These are phyloP conservation scores for Labeo calbasu DNA, from an alignment of 2,797 vertebrate genomes.

Conservation along the genomic window DNA sequence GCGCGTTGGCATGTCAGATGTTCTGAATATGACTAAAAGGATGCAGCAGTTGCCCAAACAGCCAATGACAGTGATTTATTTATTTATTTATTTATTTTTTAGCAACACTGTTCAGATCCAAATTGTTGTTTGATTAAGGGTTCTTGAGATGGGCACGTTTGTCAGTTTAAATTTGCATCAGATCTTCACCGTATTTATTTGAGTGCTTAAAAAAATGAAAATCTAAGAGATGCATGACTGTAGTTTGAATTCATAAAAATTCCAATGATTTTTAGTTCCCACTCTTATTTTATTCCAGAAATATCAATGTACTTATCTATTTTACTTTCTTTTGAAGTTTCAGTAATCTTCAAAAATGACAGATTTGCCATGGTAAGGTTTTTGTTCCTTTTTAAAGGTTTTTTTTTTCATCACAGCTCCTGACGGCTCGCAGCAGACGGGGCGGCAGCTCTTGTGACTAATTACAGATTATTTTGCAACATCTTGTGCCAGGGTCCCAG, in stretches of 20 bases:
- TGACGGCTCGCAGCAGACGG: conserved; percentile 71
- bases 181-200: not conserved
- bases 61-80: not conserved
- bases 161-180: not conserved
- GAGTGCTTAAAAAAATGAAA: not conserved
- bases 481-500: conserved; percentile 79
- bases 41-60: not conserved
- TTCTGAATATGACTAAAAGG: conserved; percentile 14
- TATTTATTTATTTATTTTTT: not conserved
- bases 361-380: conserved; percentile 8
- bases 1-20: conserved; percentile 29
- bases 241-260: conserved; percentile 1
- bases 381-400: conserved; percentile 42
- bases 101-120: not conserved
- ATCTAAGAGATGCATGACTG: not conserved
- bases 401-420: conserved; percentile 57
- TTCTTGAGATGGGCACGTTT: not conserved
- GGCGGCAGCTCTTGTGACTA: conserved; percentile 80
- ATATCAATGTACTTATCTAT: conserved; percentile 30
- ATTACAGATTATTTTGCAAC: conserved; percentile 86
- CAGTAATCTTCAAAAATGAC: conserved; percentile 10
- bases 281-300: conserved; percentile 24
- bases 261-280: not conserved
- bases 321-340: conserved; percentile 39
- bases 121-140: conserved; percentile 1